Base-by-base conservation (phyloP, 2,797 vertebrate genomes). In the Fundulus diaphanus region DNA sequence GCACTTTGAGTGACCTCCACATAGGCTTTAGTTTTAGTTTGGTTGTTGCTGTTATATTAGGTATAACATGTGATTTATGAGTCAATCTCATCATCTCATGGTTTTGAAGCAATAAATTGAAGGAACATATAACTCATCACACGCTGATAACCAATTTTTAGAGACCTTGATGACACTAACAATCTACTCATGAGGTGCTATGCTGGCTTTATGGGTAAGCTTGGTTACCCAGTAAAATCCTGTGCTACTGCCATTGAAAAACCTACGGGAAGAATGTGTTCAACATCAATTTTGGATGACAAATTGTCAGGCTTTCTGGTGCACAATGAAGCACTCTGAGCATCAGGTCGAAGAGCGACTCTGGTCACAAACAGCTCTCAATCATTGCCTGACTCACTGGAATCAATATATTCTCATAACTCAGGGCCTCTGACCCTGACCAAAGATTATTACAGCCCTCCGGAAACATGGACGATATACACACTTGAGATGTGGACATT, bases 371-470 rank as follows among this genome's bases (percentile, higher is more conserved):
- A 81, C 81, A 80, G 79, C 81, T 54, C 75, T 82, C 85, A 77
- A 74, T 90, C 88, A 84, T 71, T 49, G 73, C 76, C 35, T 49
- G 70, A 52, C 82, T 69, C 33, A 1, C 49, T 54, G 76, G 80
- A 84, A 90, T 90, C 89, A 68, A 90, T 90, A 83, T 9, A 8
- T 74, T 67, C 81, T 76, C 83, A 83, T 86, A 88, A 80, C 80
- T 88, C 82, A 78, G 70, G 69, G 68, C 48, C 77, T 22, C 79
- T 76, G 80, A 88, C 82, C 87, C 83, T 73, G 84, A 81, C 73
- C 42, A 8, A 80, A 61, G 72, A 79, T 87, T 86, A 84, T 86
- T 87, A 84, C 35, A 75, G 68, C 37, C 82, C 77, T 66, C 81
- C 40, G 81, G 83, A 77, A 84, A 85, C 2, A 1, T 73, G 63